Conservation (phyloP, 2,888 invertebrate genomes). For the Fabriciana adippe region DNA sequence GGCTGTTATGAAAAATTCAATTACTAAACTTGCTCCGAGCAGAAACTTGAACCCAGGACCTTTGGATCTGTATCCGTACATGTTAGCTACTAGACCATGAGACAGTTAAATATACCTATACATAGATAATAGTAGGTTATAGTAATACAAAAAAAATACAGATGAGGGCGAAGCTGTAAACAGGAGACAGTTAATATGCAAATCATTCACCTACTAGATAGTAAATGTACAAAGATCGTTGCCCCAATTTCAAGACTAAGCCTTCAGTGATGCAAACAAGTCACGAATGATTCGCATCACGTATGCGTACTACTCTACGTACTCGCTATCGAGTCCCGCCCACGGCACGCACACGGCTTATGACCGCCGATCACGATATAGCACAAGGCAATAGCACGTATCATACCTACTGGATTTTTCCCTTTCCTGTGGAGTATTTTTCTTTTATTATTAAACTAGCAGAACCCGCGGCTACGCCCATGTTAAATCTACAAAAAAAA, state of each 20-base stretch:
- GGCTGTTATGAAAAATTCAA: no score
- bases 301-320: slow-evolving; percentile 7
- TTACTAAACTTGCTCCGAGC: no score
- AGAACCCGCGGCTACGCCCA: no score
- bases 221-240: slow-evolving; percentile 2
- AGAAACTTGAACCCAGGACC: no score
- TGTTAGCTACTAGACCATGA: no score
- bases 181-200: no score
- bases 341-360: slow-evolving; percentile 36
- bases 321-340: slow-evolving; percentile 29
- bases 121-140: no score
- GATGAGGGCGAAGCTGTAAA: no score
- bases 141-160: no score
- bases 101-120: no score
- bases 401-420: background rate
- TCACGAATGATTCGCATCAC: slow-evolving; percentile 23
- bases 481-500: no score
- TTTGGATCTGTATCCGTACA: no score
- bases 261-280: slow-evolving; percentile 18
- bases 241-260: slow-evolving; percentile 7
- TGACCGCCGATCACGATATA: slow-evolving; percentile 36
- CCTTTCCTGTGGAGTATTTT: background rate
- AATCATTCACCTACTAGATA: slow-evolving; percentile 10
- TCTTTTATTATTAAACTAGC: background rate
- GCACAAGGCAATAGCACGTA: slow-evolving; percentile 10